Base-by-base conservation (phyloP, 92 coral and sea anemone species). In the Meandrina meandrites region DNA sequence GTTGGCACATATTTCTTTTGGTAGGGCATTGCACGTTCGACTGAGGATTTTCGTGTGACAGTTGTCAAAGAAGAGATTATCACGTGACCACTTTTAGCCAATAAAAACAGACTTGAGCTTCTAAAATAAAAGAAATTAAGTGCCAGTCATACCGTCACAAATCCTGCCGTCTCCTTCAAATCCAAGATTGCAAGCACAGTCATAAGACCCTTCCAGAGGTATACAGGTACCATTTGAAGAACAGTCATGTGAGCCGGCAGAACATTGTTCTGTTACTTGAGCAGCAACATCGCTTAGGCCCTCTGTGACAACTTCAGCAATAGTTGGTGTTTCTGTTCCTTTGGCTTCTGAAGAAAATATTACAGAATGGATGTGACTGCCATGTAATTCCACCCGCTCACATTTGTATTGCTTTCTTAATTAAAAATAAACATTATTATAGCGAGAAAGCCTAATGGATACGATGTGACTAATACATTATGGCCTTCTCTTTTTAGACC, bases 131-230 rank as follows among this genome's bases (percentile, higher is more conserved):
- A 2, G 18, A 66, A 66, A 66, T 48, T 8, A 66, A 5, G n/a
- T n/a, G n/a, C n/a, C n/a, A n/a, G 15, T 12, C 71, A 66, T 92
- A 92, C 92, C 92, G 42, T 64, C 86, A 60, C 95, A 92, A 34
- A 54, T 76, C 58, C 60, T 64, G 70, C 93, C 95, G 90, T 92
- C 89, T 31, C 95, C 95, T 72, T 88, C 86, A 70, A 76, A 89
- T 15, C 94, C 92, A 73, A 67, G 37, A 35, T 75, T 81, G 34
- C 92, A 89, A 40, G 34, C 72, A 64, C 91, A 92, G 22, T 83
- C 77, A 27, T 82, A 81, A 4, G 75, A 64, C 30, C 42, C 85
- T 22, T 81, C 24, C 36, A 40, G 19, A 42, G 77, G 6, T 31
- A 28, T 11, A 13, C 86, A 70, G 18, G 18, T 48, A 8, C 48